Base-by-base conservation (phyloP, 2,113 vertebrate genomes). In the Coregonus clupeaformis region DNA sequence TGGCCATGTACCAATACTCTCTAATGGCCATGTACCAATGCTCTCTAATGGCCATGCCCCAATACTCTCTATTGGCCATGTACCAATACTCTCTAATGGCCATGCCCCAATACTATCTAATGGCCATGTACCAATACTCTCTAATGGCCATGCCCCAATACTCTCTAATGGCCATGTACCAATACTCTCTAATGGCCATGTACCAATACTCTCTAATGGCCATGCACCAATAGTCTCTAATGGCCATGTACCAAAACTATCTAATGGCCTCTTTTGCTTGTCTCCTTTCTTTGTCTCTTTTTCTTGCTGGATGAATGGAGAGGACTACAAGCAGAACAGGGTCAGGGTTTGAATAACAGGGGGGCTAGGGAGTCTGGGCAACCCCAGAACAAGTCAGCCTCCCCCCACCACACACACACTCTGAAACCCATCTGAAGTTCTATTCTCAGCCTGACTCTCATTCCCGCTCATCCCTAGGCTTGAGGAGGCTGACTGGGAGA, bases 401-500 rank as follows among this genome's bases (percentile, higher is more conserved):
- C 36, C 36, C 36, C 36, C 1, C 36, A 42, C 36, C 36, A 42
- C 36, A 11, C 36, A 42, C 36, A 42, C 36, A 42, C 36, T 42
- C 36, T 42, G 36, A 42, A 42, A 42, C 36, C 36, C 36, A 42
- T 42, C 36, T 42, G 36, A 42, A 42, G 36, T 42, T 42, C 2
- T 42, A 42, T 42, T 42, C 36, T 42, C 36, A 42, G 9, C 36
- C 36, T 47, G 42, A 18, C 20, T 55, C 60, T 71, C 29, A n/a
- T 52, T 69, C 11, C 7, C 30, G 64, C 7, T n/a, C 5, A 59
- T 22, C 55, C 52, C 20, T 87, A 97, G 96, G 95, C 71, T 81
- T 97, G 82, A 93, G 93, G 84, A 92, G 93, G 82, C 77, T 97
- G 70, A 96, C 95, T 0, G 96, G 95, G 16, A 84, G 87, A 47